phyloP scores from a whole-genome alignment of 1,140 invertebrate species.

The Triops cancriformis region DNA sequence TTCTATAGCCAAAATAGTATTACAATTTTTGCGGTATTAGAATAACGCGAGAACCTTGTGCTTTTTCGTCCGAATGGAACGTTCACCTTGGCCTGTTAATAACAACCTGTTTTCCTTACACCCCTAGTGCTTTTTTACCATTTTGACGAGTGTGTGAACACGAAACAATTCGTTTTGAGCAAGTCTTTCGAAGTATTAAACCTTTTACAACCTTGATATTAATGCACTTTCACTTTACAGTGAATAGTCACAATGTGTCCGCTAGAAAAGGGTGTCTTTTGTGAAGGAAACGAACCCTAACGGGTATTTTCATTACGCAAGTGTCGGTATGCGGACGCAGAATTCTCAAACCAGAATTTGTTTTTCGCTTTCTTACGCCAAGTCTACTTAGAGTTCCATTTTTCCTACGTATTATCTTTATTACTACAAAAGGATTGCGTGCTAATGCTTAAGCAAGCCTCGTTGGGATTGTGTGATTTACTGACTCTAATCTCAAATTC shows the following conservation, averaged over 20 bases:
- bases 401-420: too few species aligned
- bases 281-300: neutral
- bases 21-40: neutral
- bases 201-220: neutral
- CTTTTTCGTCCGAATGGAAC: neutral
- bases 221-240: neutral
- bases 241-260: neutral
- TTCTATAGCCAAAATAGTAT: neutral
- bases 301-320: neutral
- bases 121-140: neutral
- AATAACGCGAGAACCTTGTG: neutral
- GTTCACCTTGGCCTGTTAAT: neutral
- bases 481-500: neutral
- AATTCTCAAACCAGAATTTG: neutral
- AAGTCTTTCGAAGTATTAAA: neutral
- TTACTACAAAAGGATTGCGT: neutral
- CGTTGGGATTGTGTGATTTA: neutral
- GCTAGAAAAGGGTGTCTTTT: too few species aligned
- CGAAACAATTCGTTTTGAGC: neutral
- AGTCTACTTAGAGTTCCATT: too few species aligned
- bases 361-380: neutral
- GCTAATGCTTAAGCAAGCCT: neutral
- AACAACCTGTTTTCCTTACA: neutral
- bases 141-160: neutral
- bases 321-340: neutral